phyloP scores from a whole-genome alignment of 2,113 vertebrate genomes.

The Ciconia maguari region DNA sequence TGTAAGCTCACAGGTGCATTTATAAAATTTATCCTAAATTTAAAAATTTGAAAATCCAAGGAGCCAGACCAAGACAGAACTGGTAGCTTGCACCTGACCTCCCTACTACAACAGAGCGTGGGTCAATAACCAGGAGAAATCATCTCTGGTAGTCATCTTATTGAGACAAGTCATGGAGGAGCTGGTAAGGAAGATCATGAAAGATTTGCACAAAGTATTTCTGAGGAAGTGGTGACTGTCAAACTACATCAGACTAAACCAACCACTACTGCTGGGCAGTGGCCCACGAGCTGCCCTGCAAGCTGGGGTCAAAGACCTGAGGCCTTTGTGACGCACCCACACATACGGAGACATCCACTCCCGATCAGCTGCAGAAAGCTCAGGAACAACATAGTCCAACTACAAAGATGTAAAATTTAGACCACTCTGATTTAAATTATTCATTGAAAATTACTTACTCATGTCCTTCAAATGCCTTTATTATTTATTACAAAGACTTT shows the following conservation, averaged over 20 bases:
- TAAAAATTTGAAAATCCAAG: background rate
- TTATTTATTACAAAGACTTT: background rate
- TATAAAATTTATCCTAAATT: background rate
- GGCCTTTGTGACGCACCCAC: background rate
- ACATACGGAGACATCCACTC: accelerated
- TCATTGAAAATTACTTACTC: background rate
- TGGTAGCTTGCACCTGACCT: background rate
- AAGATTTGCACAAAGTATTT: background rate
- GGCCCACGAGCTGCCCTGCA: background rate
- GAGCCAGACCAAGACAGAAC: background rate
- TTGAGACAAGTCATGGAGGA: background rate
- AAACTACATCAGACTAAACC: background rate
- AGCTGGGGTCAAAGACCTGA: background rate
- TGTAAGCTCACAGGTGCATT: background rate
- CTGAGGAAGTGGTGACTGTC: background rate
- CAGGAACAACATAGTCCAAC: background rate
- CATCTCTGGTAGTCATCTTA: background rate
- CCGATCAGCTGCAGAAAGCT: background rate
- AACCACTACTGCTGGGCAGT: background rate
- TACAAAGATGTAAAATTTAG: background rate
- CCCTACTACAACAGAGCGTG: background rate
- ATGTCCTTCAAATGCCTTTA: background rate
- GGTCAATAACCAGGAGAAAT: background rate
- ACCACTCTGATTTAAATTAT: background rate
- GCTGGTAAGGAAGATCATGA: background rate